Percentiles rank a stretch among this genome's conserved stretches.
Evolutionary conservation across 2,113 vertebrate genomes (phyloP).

Genomic region (Copsychus sechellarum): DNA sequence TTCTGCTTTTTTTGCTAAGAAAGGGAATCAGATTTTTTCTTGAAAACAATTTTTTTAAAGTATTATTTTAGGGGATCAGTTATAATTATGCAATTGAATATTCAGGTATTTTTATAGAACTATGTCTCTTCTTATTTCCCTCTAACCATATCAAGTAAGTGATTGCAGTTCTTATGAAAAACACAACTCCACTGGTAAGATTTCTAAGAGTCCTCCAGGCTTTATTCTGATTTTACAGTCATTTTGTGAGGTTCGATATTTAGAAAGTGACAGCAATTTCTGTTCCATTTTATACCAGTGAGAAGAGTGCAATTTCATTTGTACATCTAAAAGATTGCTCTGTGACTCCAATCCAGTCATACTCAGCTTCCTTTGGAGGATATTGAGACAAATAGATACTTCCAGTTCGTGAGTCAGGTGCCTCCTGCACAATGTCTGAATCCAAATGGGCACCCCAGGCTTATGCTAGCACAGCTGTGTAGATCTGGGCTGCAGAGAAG

Average conservation of each 20-base stretch:
- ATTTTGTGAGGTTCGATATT: not conserved
- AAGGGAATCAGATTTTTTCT: not conserved
- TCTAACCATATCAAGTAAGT: not conserved
- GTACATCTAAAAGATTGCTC: conserved; percentile 6
- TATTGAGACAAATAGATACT: conserved; percentile 8
- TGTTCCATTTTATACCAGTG: not conserved
- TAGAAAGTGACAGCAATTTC: conserved; percentile 31
- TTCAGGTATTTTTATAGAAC: not conserved
- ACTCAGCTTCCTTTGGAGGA: not conserved
- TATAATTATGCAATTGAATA: not conserved
- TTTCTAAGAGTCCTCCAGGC: not conserved
- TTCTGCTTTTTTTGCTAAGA: not conserved
- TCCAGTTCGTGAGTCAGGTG: not conserved
- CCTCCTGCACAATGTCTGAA: not conserved
- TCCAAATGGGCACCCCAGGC: not conserved
- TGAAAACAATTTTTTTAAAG: not conserved
- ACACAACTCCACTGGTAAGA: not conserved
- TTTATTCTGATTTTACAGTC: conserved; percentile 18
- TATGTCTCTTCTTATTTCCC: not conserved
- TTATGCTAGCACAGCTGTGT: not conserved
- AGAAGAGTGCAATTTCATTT: conserved; percentile 5
- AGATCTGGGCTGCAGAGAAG: not conserved
- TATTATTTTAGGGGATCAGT: not conserved
- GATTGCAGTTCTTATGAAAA: not conserved
- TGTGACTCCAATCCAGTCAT: not conserved